These are phyloP conservation scores for Oreotrochilus melanogaster DNA, from an alignment of 2,113 vertebrate species.

Conservation along the genomic window DNA sequence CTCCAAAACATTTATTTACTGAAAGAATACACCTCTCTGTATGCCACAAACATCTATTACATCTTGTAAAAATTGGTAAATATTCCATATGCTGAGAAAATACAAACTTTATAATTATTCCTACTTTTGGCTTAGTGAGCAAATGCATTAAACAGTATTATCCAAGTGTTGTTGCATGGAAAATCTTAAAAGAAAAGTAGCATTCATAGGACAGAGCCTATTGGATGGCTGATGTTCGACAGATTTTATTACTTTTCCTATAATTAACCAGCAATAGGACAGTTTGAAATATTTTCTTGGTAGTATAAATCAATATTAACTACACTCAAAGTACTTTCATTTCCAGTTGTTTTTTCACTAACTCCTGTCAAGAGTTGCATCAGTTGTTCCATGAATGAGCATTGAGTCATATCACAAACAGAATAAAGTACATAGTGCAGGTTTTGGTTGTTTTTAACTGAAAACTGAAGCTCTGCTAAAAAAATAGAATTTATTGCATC, in stretches of 20 bases:
- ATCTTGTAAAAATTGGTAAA: background rate
- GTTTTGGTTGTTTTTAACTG: background rate
- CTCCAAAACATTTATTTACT: background rate
- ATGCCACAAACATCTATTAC: background rate
- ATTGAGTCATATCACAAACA: background rate
- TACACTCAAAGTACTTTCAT: background rate
- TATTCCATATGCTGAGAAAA: background rate
- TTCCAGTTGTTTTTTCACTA: background rate
- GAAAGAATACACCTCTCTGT: background rate
- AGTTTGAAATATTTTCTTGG: constrained; percentile 3
- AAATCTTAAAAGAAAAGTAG: background rate
- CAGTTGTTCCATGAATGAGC: background rate
- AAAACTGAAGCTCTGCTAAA: constrained; percentile 1
- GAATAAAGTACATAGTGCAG: background rate
- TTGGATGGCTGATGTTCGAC: background rate
- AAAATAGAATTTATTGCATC: constrained; percentile 31
- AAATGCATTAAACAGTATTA: constrained; percentile 10
- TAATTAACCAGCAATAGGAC: background rate
- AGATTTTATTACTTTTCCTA: constrained; percentile 48
- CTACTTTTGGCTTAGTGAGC: background rate
- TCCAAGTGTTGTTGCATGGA: background rate
- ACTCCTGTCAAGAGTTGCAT: background rate
- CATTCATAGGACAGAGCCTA: background rate
- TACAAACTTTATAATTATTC: background rate
- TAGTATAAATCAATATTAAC: constrained; percentile 20